A percentile compares a stretch with the other conserved stretches of the same genome.
Conservation (phyloP, 1,140 invertebrate species). For the fruit fly (Drosophila melanogaster) region Release_6_plus_ISO1_MT NT_033779.5:8012501-8013000, state of each 20-base stretch:
- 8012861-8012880: conserved; percentile 42
- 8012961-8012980: conserved; percentile 18
- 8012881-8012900: conserved; percentile 10
- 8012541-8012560: conserved; percentile 17
- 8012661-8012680: conserved; percentile 59
- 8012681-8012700: conserved; percentile 4
- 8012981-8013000: conserved; percentile 69
- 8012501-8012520: conserved; percentile 2
- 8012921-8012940: conserved; percentile 29
- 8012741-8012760: conserved; percentile 40
- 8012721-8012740: conserved; percentile 22
- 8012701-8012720: neutral
- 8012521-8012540: conserved; percentile 3
- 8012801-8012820: conserved; percentile 16
- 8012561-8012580: conserved; percentile 40
- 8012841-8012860: conserved; percentile 49
- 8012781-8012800: conserved; percentile 57
- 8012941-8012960: conserved; percentile 5
- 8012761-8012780: conserved; percentile 59
- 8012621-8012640: conserved; percentile 28
- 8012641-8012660: conserved; percentile 53
- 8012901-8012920: conserved; percentile 28
- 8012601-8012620: conserved; percentile 25
- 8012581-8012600: conserved; percentile 1
- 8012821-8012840: conserved; percentile 14